Evolutionary conservation across 2,888 invertebrate species (phyloP).

Genomic region (Steinernema hermaphroditum): DNA sequence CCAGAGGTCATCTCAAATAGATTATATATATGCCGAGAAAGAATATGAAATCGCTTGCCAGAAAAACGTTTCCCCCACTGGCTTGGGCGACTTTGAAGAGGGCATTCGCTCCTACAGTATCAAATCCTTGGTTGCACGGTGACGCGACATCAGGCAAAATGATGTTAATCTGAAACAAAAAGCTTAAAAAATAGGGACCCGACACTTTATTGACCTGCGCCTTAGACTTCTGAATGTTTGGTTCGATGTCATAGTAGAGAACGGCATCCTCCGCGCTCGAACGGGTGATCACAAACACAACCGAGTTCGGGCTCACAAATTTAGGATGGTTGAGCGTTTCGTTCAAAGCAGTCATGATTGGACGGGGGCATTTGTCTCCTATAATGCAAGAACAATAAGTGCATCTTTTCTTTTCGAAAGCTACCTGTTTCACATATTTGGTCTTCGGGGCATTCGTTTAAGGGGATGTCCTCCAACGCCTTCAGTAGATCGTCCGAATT

Average conservation of each 20-base stretch:
- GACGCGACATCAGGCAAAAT: constrained; percentile 48
- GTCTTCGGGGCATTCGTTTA: constrained; percentile 36
- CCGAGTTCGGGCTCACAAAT: constrained; percentile 49
- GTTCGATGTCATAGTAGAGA: constrained; percentile 38
- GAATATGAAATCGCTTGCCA: constrained; percentile 34
- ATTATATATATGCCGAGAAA: not conserved
- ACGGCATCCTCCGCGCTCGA: constrained; percentile 55
- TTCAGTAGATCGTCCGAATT: constrained; percentile 48
- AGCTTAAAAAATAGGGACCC: constrained; percentile 17
- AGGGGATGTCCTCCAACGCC: constrained; percentile 38
- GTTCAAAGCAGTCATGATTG: constrained; percentile 46
- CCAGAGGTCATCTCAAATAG: constrained; percentile 44
- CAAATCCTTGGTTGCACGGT: constrained; percentile 55
- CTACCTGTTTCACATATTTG: constrained; percentile 27
- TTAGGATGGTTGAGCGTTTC: constrained; percentile 37
- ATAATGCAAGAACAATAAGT: constrained; percentile 28
- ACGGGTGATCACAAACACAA: constrained; percentile 52
- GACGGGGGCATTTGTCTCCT: constrained; percentile 51
- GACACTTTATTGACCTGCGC: constrained; percentile 26
- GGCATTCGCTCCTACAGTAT: constrained; percentile 40
- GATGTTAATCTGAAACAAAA: constrained; percentile 46
- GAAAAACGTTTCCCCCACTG: constrained; percentile 53
- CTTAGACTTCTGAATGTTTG: constrained; percentile 32
- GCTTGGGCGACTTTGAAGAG: constrained; percentile 45
- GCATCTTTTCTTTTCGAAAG: not conserved